Percentiles rank a stretch among this genome's conserved stretches.
Evolutionary conservation across 1,140 invertebrate species (phyloP).

Genomic region (Carposina sasakii): DNA sequence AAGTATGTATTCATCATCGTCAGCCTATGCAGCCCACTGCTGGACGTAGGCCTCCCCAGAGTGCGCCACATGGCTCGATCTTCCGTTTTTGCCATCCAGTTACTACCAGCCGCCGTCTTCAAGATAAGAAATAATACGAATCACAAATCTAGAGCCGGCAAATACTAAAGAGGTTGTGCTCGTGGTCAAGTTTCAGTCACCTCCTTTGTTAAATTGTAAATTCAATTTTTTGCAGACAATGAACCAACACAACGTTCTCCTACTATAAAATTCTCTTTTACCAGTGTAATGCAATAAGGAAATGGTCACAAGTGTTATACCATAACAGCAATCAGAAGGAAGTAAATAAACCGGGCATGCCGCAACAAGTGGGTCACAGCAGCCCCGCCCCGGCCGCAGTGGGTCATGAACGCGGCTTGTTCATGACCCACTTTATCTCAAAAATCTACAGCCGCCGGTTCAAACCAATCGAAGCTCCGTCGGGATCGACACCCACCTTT

Average conservation of each 20-base stretch:
- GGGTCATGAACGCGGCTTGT: constrained; percentile 58
- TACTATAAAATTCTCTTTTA: no score
- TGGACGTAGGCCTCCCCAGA: no score
- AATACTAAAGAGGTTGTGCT: no score
- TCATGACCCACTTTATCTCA: constrained; percentile 65
- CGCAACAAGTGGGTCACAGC: constrained; percentile 66
- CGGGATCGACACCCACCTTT: constrained; percentile 1
- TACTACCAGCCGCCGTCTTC: no score
- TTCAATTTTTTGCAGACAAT: constrained; percentile 7
- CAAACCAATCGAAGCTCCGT: constrained; percentile 18
- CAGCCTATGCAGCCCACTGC: no score
- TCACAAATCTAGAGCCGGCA: no score
- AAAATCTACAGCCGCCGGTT: constrained; percentile 37
- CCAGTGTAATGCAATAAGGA: constrained; percentile 27
- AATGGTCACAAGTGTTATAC: constrained; percentile 31
- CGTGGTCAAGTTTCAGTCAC: no score
- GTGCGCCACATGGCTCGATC: no score
- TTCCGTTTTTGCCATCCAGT: no score
- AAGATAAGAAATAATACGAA: no score
- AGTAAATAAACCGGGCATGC: constrained; percentile 53
- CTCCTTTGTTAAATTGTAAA: no score
- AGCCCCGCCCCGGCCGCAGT: constrained; percentile 19
- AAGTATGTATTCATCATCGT: no score
- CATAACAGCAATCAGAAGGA: constrained; percentile 50
- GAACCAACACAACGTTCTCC: constrained; percentile 20